Conservation (phyloP, 2,797 vertebrate species). For the Knipowitschia caucasica region DNA sequence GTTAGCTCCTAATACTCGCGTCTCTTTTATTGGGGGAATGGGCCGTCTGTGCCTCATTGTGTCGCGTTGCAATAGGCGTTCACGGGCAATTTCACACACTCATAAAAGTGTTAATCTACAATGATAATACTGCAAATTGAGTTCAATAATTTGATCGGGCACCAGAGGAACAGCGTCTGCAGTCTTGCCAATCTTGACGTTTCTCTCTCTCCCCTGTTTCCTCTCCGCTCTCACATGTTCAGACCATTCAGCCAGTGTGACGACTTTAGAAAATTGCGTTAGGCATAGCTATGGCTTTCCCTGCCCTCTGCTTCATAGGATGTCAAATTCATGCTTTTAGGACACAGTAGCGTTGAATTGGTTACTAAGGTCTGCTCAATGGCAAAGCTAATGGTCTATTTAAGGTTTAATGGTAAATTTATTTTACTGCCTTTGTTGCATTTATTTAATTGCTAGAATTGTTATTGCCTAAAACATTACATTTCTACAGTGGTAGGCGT, state of each 20-base stretch:
- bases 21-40: conserved; percentile 24
- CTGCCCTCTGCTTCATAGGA: conserved; percentile 43
- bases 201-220: conserved; percentile 19
- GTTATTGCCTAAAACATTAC: not conserved
- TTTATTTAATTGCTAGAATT: too few species aligned
- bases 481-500: too few species aligned
- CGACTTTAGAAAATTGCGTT: conserved; percentile 67
- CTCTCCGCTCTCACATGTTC: conserved; percentile 32
- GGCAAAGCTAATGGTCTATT: not conserved
- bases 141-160: conserved; percentile 63
- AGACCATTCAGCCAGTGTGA: conserved; percentile 37
- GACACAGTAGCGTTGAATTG: conserved; percentile 40
- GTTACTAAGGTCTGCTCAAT: conserved; percentile 10
- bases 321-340: conserved; percentile 63
- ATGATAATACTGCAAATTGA: conserved; percentile 61
- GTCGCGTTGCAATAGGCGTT: conserved; percentile 38
- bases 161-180: conserved; percentile 48
- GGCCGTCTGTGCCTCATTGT: conserved; percentile 41
- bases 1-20: conserved; percentile 21
- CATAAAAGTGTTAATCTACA: conserved; percentile 68
- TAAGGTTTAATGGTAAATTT: not conserved
- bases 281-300: conserved; percentile 50
- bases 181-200: conserved; percentile 18
- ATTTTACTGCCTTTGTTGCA: too few species aligned
- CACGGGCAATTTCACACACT: conserved; percentile 63